phyloP scores from a whole-genome alignment of 2,797 vertebrate species.

The Lacerta viridis region DNA sequence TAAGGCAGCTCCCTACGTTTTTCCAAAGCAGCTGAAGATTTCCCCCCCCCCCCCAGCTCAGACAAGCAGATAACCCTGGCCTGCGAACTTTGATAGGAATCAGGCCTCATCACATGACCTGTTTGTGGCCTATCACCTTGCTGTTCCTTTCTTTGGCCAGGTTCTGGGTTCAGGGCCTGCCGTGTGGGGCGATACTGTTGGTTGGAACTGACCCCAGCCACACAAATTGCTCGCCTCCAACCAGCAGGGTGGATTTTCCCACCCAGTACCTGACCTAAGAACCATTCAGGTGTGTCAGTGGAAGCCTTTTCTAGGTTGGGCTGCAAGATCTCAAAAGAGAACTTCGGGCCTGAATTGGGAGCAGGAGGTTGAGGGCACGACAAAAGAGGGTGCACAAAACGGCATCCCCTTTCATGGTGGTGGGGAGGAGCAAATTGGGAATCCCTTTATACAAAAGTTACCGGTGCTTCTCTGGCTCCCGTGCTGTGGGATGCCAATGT shows the following conservation, averaged over 20 bases:
- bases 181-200: background rate
- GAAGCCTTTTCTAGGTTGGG: background rate
- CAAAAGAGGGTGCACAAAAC: background rate
- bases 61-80: background rate
- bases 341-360: background rate
- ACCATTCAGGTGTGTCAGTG: background rate
- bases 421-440: background rate
- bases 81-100: background rate
- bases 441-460: too few species aligned
- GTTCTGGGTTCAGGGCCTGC: background rate
- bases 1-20: too few species aligned
- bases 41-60: background rate
- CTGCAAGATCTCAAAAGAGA: background rate
- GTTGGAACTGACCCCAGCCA: background rate
- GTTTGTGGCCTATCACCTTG: background rate
- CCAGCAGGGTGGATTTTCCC: background rate
- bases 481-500: background rate
- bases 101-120: background rate
- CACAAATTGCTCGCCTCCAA: background rate
- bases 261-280: background rate
- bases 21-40: background rate
- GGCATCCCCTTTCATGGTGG: background rate
- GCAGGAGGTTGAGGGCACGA: background rate
- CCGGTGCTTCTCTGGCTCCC: background rate
- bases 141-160: background rate